Base-by-base conservation (phyloP, 2,113 vertebrate genomes). In the Chaenogobius annularis region DNA sequence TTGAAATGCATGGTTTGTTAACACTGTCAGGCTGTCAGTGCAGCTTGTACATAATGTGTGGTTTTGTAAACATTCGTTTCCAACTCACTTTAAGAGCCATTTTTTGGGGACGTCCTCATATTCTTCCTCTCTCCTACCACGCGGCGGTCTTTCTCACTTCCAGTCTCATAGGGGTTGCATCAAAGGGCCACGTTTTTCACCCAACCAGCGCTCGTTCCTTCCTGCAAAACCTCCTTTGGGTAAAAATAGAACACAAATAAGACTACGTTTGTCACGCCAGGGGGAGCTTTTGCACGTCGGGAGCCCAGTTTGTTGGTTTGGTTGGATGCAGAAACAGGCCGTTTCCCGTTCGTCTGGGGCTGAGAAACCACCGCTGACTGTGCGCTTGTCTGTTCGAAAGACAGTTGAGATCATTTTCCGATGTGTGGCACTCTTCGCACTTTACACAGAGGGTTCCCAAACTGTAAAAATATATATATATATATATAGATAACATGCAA, bases 321-420 rank as follows among this genome's bases (percentile, higher is more conserved):
- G 93, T 93, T 94, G 73, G 92, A 65, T 93, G 92, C 58, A 78
- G 92, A 93, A 93, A 94, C 92, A 77, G 92, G 93, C 92, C 91
- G 72, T 92, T 94, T 94, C 93, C 93, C 90, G 73, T 75, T 79
- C 10, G 75, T 87, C 91, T 92, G 93, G 91, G 85, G 87, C 26
- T 90, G 93, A 94, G 93, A 94, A 94, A 93, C 79, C 61, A 71
- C 80, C 81, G 77, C 83, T 77, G 84, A 71, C 83, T 78, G 84
- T 20, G 68, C 44, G 64, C 56, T 17, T 66, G 64, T 66, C 64
- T 46, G 12, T 46, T 61, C 20, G 58, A 81, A 65, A 77, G 61
- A 81, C 66, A 14, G 56, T 72, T 56, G 43, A 58, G 31, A 37
- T 61, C 23, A 63, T 50, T 75, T 62, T 46, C 74, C 69, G 68